Percentiles rank a stretch among this genome's conserved stretches.
Evolutionary conservation across 2,797 vertebrate species (phyloP).

Genomic region (Mormyrus proboscirostris): DNA sequence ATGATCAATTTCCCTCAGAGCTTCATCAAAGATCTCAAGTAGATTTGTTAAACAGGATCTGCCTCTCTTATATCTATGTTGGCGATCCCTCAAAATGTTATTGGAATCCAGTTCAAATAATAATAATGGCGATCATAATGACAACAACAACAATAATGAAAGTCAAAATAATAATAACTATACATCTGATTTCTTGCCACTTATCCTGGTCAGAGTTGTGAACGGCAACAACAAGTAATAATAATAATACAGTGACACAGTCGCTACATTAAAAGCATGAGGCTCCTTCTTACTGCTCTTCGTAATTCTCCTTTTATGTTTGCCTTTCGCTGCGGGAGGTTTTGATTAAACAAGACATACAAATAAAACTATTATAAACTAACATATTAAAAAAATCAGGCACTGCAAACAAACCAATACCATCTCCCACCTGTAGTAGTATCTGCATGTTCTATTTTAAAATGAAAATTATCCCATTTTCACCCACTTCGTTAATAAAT

Average conservation of each 20-base stretch:
- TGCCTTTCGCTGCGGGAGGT: not conserved
- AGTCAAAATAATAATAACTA: not conserved
- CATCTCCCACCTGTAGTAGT: not conserved
- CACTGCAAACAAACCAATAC: not conserved
- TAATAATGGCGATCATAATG: not conserved
- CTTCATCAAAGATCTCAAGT: not conserved
- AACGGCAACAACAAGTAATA: not conserved
- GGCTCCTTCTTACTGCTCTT: not conserved
- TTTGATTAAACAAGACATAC: not conserved
- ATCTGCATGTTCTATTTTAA: not conserved
- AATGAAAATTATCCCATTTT: not conserved
- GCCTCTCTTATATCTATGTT: not conserved
- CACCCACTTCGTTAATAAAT: not conserved
- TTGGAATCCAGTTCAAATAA: not conserved
- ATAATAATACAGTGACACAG: not conserved
- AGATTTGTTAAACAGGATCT: not conserved
- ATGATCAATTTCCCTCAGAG: not conserved
- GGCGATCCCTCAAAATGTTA: not conserved
- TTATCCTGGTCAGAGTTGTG: not conserved
- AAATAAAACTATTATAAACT: too few species aligned
- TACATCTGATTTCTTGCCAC: not conserved
- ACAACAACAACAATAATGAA: not conserved
- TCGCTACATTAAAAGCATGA: not conserved
- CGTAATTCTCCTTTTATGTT: not conserved
- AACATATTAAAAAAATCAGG: not conserved